Percentiles rank a stretch among this genome's conserved stretches.
Evolutionary conservation across 2,888 invertebrate genomes (phyloP).

Genomic region (Prosopocoilus inquinatus): DNA sequence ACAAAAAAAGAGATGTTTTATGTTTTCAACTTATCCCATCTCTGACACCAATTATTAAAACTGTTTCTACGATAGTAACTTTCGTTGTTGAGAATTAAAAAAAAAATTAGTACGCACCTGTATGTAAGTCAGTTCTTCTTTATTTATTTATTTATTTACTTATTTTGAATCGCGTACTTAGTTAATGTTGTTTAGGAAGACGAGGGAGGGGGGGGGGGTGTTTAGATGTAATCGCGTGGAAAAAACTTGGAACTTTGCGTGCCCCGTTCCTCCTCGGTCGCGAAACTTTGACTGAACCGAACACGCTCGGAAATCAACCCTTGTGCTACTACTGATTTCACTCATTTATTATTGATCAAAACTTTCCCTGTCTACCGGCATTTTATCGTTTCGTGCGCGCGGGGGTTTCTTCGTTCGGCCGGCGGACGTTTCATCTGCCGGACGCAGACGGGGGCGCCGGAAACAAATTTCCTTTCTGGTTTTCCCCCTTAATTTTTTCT

Average conservation of each 20-base stretch:
- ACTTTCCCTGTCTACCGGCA: slow-evolving; percentile 41
- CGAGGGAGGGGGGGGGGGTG: not conserved
- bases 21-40: no score
- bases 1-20: no score
- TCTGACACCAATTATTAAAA: no score
- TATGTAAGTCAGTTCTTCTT: no score
- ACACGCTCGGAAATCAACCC: slow-evolving; percentile 35
- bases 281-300: slow-evolving; percentile 45
- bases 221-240: slow-evolving; percentile 3
- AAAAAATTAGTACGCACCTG: no score
- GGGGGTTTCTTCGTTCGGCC: not conserved
- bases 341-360: slow-evolving; percentile 50
- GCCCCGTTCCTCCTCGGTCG: slow-evolving; percentile 32
- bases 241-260: slow-evolving; percentile 16
- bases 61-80: no score
- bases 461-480: not conserved
- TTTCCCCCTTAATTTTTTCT: not conserved
- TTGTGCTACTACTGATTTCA: slow-evolving; percentile 35
- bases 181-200: slow-evolving; percentile 5
- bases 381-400: slow-evolving; percentile 13
- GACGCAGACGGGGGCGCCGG: not conserved
- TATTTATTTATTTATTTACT: no score
- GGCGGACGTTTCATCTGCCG: not conserved
- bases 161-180: no score
- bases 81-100: no score